These are phyloP conservation scores for Ditylenchus dipsaci DNA, from an alignment of 1,140 invertebrate genomes.

Conservation along the genomic window DNA sequence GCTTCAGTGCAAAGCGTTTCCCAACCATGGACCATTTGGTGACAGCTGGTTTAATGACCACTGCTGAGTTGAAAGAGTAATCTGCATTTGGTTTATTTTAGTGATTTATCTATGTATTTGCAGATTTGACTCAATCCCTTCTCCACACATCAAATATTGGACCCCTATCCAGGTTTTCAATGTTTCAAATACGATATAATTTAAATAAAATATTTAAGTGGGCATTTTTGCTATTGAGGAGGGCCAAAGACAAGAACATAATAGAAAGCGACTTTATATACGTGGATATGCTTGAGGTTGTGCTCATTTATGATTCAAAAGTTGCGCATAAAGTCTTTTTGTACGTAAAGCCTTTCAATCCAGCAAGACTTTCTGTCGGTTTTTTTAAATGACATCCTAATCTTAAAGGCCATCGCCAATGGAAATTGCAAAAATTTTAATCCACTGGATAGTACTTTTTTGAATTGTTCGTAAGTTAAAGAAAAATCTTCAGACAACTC, in stretches of 20 bases:
- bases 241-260: conserved; percentile 44
- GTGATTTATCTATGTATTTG: not conserved
- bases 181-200: not conserved
- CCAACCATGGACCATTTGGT: conserved; percentile 57
- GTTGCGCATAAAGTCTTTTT: not conserved
- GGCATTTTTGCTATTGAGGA: conserved; percentile 45
- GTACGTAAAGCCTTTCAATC: too few relatives aligned
- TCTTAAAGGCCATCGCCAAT: too few relatives aligned
- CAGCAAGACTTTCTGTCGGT: conserved; percentile 12
- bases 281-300: conserved; percentile 42
- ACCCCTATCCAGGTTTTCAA: conserved; percentile 34
- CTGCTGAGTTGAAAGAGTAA: conserved; percentile 43
- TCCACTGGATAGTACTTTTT: too few relatives aligned
- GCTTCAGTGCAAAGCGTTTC: conserved; percentile 48
- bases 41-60: conserved; percentile 55
- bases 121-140: conserved; percentile 1
- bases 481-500: too few relatives aligned
- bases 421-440: too few relatives aligned
- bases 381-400: not conserved
- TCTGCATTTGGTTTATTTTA: not conserved
- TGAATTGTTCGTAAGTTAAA: too few relatives aligned
- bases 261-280: conserved; percentile 50
- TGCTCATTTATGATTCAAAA: too few relatives aligned
- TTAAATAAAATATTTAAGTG: conserved; percentile 28
- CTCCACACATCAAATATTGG: conserved; percentile 51